phyloP scores from a whole-genome alignment of 2,113 vertebrate species.

The Myrmecophaga tridactyla region DNA sequence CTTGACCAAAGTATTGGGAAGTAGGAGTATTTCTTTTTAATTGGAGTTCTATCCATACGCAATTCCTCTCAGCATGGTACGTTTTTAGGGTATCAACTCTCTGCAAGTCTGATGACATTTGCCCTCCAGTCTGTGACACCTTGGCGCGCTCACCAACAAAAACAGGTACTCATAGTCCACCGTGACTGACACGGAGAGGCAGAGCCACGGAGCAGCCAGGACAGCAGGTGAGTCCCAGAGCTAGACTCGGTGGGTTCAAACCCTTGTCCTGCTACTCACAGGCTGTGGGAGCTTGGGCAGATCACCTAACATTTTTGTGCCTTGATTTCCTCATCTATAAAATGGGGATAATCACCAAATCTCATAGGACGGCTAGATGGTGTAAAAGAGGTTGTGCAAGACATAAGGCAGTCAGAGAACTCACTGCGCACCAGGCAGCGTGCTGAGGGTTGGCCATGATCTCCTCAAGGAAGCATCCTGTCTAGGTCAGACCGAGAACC shows the following conservation, averaged over 20 bases:
- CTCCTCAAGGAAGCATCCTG: neutral
- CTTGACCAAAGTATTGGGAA: neutral
- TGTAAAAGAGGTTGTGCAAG: neutral
- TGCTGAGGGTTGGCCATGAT: neutral
- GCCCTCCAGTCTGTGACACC: neutral
- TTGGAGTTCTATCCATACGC: neutral
- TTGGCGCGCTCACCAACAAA: neutral
- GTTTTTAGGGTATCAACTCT: neutral
- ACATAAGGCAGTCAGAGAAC: neutral
- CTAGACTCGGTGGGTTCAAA: neutral
- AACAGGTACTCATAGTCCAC: neutral
- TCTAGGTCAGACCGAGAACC: neutral
- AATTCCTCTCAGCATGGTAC: neutral
- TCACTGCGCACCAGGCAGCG: neutral
- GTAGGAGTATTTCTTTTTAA: neutral
- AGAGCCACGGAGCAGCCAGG: neutral
- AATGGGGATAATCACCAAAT: neutral
- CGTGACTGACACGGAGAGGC: neutral
- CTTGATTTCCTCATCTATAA: neutral
- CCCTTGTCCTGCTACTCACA: neutral
- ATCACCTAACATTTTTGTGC: neutral
- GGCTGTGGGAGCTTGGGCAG: neutral
- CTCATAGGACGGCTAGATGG: neutral
- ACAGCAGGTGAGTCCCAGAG: neutral
- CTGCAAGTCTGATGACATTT: neutral